These are phyloP conservation scores for Mormyrus iriodes DNA, from an alignment of 2,113 vertebrate species.

Conservation along the genomic window DNA sequence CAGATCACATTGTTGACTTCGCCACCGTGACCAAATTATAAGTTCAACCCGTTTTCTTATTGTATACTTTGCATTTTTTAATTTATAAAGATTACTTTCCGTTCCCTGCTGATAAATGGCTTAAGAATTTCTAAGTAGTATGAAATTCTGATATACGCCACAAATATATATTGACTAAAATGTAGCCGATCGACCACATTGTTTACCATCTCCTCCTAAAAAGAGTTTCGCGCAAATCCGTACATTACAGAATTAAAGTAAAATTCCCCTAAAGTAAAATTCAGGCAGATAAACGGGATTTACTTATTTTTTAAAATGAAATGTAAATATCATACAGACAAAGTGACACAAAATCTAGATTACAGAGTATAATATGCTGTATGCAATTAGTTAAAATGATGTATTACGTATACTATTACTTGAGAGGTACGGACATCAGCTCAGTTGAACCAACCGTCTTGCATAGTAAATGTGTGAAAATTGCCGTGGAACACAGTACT, in stretches of 20 bases:
- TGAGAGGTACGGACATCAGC: conserved; percentile 7
- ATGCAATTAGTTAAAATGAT: conserved; percentile 7
- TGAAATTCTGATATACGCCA: conserved; percentile 1
- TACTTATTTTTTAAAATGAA: not conserved
- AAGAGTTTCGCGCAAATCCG: not conserved
- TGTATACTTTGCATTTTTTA: not conserved
- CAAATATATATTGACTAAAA: not conserved
- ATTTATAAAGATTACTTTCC: not conserved
- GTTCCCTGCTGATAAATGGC: not conserved
- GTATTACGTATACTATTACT: not conserved
- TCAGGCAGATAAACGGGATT: not conserved
- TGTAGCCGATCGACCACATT: not conserved
- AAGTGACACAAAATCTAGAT: not conserved
- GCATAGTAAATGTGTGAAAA: conserved; percentile 34
- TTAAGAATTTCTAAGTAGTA: not conserved
- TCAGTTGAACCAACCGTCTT: conserved; percentile 25
- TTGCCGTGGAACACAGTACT: conserved; percentile 42
- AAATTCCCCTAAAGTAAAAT: not conserved
- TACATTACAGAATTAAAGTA: not conserved
- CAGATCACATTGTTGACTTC: not conserved
- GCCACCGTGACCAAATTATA: conserved; percentile 15
- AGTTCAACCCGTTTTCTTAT: conserved; percentile 6
- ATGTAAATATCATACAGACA: not conserved
- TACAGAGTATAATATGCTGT: not conserved
- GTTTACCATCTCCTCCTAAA: not conserved